phyloP scores from a whole-genome alignment of 2,888 invertebrate species.

The Eupithecia insigniata region DNA sequence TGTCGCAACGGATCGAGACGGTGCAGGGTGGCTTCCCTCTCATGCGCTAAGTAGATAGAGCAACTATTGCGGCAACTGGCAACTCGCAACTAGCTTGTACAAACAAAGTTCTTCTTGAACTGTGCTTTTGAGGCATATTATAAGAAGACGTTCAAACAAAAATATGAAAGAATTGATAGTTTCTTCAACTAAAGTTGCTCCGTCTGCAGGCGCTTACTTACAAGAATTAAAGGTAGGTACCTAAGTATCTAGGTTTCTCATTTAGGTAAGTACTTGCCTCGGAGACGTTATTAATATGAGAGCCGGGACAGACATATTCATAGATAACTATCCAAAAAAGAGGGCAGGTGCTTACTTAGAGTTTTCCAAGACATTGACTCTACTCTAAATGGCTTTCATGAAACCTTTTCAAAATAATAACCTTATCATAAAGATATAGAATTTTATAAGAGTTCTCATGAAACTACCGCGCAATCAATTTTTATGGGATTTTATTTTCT shows the following conservation, averaged over 20 bases:
- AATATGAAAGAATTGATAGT: too few species aligned
- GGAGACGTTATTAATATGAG: neutral
- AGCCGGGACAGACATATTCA: neutral
- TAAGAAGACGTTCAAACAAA: too few species aligned
- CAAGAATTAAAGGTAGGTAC: too few species aligned
- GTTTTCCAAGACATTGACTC: neutral
- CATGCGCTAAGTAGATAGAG: too few species aligned
- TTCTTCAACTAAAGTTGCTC: too few species aligned
- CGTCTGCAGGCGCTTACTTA: too few species aligned
- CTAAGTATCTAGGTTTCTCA: neutral
- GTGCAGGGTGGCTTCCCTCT: too few species aligned
- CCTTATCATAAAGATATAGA: neutral
- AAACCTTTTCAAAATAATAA: constrained; percentile 1
- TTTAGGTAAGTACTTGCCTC: neutral
- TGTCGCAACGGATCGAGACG: too few species aligned
- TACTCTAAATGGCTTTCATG: neutral
- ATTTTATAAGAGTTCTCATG: neutral
- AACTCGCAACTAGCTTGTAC: too few species aligned
- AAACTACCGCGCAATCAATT: neutral
- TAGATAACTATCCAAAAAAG: neutral
- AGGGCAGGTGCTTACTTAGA: neutral
- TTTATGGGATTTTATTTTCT: constrained; percentile 11
- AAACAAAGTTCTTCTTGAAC: too few species aligned
- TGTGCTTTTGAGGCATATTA: too few species aligned
- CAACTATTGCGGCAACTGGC: too few species aligned